phyloP scores from a whole-genome alignment of 2,113 vertebrate genomes.

The Tupaia chinensis region DNA sequence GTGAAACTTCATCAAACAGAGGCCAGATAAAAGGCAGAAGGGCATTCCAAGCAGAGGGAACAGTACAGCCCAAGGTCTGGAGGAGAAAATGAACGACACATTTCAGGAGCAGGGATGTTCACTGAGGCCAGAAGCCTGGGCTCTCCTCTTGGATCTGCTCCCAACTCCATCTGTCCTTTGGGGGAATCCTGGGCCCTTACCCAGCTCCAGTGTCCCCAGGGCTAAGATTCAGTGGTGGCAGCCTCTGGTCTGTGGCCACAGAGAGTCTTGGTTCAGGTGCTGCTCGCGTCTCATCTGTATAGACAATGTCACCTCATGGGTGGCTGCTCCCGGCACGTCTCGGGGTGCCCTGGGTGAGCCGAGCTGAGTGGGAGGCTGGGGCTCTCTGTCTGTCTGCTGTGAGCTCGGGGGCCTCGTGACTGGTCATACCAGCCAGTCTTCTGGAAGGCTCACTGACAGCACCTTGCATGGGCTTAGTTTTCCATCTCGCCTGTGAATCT shows the following conservation, averaged over 20 bases:
- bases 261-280: neutral
- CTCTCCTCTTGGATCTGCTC: neutral
- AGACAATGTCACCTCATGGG: neutral
- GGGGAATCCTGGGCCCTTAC: neutral
- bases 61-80: neutral
- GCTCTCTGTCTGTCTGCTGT: neutral
- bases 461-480: accelerated
- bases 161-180: too few species aligned
- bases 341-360: neutral
- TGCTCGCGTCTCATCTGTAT: too few species aligned
- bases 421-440: neutral
- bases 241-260: neutral
- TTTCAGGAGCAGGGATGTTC: neutral
- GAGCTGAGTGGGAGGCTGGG: neutral
- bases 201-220: neutral
- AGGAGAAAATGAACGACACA: neutral
- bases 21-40: neutral
- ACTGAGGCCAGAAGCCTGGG: neutral
- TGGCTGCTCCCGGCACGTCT: neutral
- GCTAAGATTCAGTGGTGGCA: neutral
- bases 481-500: neutral
- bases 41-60: neutral
- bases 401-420: neutral
- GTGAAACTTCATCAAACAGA: neutral
- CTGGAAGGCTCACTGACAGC: neutral